Conservation (phyloP, 1,140 invertebrate genomes). For the Hesperophylax magnus region DNA sequence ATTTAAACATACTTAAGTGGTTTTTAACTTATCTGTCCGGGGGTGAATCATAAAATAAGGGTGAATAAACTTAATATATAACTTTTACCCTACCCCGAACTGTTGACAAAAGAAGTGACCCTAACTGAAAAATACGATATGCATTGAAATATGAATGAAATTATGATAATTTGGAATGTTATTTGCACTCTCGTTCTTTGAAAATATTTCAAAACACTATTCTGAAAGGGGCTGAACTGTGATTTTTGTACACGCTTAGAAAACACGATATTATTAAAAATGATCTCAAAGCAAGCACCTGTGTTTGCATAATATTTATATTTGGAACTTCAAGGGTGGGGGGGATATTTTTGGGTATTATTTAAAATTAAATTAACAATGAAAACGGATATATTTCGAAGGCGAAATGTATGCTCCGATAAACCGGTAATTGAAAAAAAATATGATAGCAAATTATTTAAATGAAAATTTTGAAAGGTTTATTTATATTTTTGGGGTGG, state of each 20-base stretch:
- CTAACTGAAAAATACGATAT: conserved; percentile 33
- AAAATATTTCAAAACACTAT: conserved; percentile 25
- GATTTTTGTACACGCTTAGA: conserved; percentile 11
- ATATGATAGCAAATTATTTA: too few relatives aligned
- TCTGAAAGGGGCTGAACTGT: conserved; percentile 1
- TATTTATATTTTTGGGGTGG: too few relatives aligned
- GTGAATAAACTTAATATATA: conserved; percentile 30
- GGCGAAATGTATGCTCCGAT: too few relatives aligned
- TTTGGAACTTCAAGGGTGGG: background rate
- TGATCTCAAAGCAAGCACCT: background rate
- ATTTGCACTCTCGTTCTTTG: conserved; percentile 25
- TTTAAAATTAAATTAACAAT: conserved; percentile 3
- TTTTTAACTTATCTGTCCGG: conserved; percentile 30
- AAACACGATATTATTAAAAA: conserved; percentile 9
- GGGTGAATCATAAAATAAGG: conserved; percentile 15
- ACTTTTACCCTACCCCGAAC: conserved; percentile 3
- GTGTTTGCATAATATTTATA: conserved; percentile 27
- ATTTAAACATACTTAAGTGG: conserved; percentile 32
- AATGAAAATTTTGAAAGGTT: too few relatives aligned
- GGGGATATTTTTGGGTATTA: background rate
- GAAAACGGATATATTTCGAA: background rate
- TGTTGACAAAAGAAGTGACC: conserved; percentile 10
- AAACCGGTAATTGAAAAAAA: too few relatives aligned
- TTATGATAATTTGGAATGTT: conserved; percentile 37
- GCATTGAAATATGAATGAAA: conserved; percentile 42